Base-by-base conservation (phyloP, 2,797 vertebrate species). In the Sebastes flavidus region DNA sequence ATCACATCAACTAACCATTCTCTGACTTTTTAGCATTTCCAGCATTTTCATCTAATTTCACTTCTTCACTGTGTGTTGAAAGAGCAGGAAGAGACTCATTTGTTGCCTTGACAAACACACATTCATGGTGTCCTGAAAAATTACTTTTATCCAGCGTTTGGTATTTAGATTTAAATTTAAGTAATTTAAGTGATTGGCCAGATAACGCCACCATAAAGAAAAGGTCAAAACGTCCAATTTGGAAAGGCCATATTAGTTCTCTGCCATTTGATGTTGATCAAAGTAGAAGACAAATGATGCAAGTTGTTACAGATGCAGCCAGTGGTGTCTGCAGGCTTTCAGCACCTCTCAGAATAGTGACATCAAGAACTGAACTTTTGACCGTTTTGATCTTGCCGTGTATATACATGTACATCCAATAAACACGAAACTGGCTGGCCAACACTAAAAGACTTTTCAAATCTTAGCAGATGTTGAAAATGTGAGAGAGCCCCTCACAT, bases 141-240 rank as follows among this genome's bases (percentile, higher is more conserved):
- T 1, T 6, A 5, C 8, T 16, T 27, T 30, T 61, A 58, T 63
- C 52, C 10, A 10, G 0, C 60, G 67, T n/a, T 80, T 62, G 56
- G 25, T 42, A 16, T 71, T 77, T 34, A 55, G 25, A 20, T 56
- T 78, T 68, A 30, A 60, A 55, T 65, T 22, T 22, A 30, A 36
- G 34, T 27, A 60, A 22, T 72, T 58, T 29, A 52, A 54, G 10
- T 42, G 55, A 74, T 66, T 75, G 32, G 18, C 8, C 18, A 24
- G 18, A 66, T 55, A 69, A 72, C 10, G 24, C n/a, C 25, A 10
- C 27, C 5, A 1, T 38, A 56, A 76, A 66, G 61, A 69, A 81
- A 84, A 84, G 80, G 59, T 85, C 59, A 80, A 27, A 75, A 65
- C 54, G n/a, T 74, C n/a, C n/a, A 32, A 29, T 72, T 59, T 69